Evolutionary conservation across 2,797 vertebrate species (phyloP), one percentile per base, ranked within the genome.

Genomic region (Phrynocephalus vlangalii): DNA sequence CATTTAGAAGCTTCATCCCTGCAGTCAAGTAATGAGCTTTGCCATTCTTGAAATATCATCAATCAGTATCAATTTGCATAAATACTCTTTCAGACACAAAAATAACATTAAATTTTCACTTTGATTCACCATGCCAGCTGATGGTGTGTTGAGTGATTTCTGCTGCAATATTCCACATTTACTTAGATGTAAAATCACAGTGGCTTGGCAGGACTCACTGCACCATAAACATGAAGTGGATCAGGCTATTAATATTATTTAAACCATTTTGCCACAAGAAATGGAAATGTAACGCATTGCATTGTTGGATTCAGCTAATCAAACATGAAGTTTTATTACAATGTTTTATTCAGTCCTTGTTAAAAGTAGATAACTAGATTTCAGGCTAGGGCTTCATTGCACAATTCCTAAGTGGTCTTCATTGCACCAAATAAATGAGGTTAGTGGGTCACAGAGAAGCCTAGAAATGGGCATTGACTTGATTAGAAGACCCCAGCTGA

Each of bases 21-120:
- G 75, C 83, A 75, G 63, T 75, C 83, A 84, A 63, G 71, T 84
- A 84, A 75, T 75, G 52, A 63, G 83, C 83, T 84, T 33, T 60
- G 33, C 83, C 28, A 73, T 75, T n/a, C 63, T 75, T 75, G 50
- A 75, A 63, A 63, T 71, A 75, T 28, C 52, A 60, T 84, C 71
- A 60, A 63, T 84, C 83, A 84, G 18, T 75, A 84, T 28, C 22
- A 44, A 84, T 84, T 84, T 84, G 16, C 83, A 84, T 44, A 75
- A 84, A 84, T 60, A 75, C 30, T 28, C 52, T 44, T 73, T 38
- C 38, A 24, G 38, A 83, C 50, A 73, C 15, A n/a, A 75, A 75
- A 75, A 83, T 73, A 75, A 75, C 56, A 75, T 63, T 84, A 30
- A 84, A 60, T 44, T 73, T 84, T 73, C 82, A 84, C 30, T 84